phyloP scores from a whole-genome alignment of 1,140 invertebrate species.

The Hypothenemus hampei region DNA sequence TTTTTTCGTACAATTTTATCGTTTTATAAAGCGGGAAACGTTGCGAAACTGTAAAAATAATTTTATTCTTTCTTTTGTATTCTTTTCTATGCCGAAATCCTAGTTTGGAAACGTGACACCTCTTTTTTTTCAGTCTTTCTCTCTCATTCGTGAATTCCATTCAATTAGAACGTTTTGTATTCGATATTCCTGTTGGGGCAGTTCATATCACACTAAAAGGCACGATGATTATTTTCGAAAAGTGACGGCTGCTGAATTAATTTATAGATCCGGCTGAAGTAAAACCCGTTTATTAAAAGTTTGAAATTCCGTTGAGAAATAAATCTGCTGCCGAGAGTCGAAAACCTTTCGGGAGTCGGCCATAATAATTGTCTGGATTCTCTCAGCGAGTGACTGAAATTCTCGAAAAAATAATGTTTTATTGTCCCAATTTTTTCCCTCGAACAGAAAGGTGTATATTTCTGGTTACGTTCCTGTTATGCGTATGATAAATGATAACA shows the following conservation, averaged over 20 bases:
- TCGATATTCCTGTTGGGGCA: too few species aligned
- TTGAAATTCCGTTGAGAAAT: constrained; percentile 23
- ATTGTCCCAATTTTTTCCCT: constrained; percentile 2
- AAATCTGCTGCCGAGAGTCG: constrained; percentile 6
- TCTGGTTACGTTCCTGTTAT: neutral
- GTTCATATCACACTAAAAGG: too few species aligned
- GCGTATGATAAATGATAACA: constrained; percentile 1
- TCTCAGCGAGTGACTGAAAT: constrained; percentile 14
- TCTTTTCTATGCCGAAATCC: too few species aligned
- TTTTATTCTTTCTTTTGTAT: too few species aligned
- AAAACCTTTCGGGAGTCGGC: constrained; percentile 15
- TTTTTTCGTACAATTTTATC: too few species aligned
- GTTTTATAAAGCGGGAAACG: too few species aligned
- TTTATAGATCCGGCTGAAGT: constrained; percentile 19
- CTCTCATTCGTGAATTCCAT: too few species aligned
- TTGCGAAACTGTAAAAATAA: too few species aligned
- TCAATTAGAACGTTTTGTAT: too few species aligned
- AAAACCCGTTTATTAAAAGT: constrained; percentile 22
- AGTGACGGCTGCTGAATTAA: constrained; percentile 15
- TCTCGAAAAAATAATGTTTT: constrained; percentile 15
- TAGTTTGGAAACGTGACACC: too few species aligned
- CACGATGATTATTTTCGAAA: constrained; percentile 4
- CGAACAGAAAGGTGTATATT: too few species aligned
- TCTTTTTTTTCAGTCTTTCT: too few species aligned
- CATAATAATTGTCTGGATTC: constrained; percentile 17